Evolutionary conservation across 2,797 vertebrate species (phyloP), one percentile per base, ranked within the genome.

Genomic region (Sebastes matsubarae): DNA sequence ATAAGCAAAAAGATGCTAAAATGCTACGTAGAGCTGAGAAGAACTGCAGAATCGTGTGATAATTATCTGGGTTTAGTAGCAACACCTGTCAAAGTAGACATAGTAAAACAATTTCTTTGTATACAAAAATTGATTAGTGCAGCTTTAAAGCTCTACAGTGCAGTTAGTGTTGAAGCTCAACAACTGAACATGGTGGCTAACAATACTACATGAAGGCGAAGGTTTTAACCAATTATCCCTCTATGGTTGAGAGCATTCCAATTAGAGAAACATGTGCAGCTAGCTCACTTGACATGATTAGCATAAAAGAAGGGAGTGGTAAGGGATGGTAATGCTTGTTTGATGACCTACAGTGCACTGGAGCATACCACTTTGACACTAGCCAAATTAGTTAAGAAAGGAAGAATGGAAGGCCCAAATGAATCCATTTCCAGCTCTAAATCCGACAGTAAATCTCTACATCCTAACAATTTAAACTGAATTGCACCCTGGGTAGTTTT

Each of bases 221-320:
- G 38, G 65, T 71, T 73, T 77, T 1, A 59, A 76, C 59, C 74
- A 81, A 69, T 81, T 73, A 79, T 71, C 64, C 27, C 72, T 68
- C 34, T 11, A 58, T 4, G 64, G n/a, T 57, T 75, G 38, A 84
- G 36, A 66, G 67, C 24, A 0, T 77, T 75, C 72, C 85, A 88
- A 86, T 88, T 85, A 88, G 69, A 81, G 71, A 29, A 79, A 59
- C 68, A 59, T 34, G 30, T 60, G 67, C 52, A 55, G 30, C 67
- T 70, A 61, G 30, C 67, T 72, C 69, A 65, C 61, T 69, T 86
- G 57, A 73, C 71, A 77, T 54, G 38, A 89, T 86, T 71, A 84
- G 63, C 68, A 66, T 82, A 72, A 63, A 79, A 77, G 24, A 64
- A 63, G 54, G 60, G n/a, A 50, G 52, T 16, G 30, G 55, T 24